These are phyloP conservation scores for Phrynosoma platyrhinos DNA, from an alignment of 2,113 vertebrate genomes.

Conservation along the genomic window DNA sequence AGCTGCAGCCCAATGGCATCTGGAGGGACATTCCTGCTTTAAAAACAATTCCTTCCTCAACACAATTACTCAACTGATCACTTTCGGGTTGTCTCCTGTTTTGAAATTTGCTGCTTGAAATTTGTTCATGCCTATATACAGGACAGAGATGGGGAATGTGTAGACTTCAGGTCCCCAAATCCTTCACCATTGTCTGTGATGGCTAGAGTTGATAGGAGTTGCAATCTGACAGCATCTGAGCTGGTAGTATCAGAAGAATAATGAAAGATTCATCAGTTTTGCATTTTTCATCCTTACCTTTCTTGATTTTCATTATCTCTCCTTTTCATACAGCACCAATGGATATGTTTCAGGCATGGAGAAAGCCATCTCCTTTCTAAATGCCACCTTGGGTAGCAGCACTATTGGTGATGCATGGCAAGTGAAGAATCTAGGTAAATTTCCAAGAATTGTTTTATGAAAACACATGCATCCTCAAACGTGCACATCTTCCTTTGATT, in stretches of 20 bases:
- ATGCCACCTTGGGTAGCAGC: neutral
- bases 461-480: neutral
- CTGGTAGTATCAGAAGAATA: neutral
- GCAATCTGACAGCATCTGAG: neutral
- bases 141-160: neutral
- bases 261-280: neutral
- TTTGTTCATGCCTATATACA: neutral
- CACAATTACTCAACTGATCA: no score
- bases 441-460: constrained; percentile 27
- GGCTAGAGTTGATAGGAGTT: neutral
- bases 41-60: no score
- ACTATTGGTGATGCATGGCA: neutral
- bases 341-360: neutral
- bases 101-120: neutral
- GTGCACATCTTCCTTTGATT: neutral
- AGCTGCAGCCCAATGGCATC: no score
- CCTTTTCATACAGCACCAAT: neutral
- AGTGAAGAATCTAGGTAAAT: constrained; percentile 13
- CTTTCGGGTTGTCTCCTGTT: neutral
- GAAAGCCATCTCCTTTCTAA: neutral
- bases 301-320: neutral
- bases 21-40: no score
- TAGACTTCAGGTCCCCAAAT: neutral
- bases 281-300: neutral
- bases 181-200: neutral